Evolutionary conservation across 53 echinoderm and acorn worm genomes (phyloP).

Genomic region (Henricia sp.): DNA sequence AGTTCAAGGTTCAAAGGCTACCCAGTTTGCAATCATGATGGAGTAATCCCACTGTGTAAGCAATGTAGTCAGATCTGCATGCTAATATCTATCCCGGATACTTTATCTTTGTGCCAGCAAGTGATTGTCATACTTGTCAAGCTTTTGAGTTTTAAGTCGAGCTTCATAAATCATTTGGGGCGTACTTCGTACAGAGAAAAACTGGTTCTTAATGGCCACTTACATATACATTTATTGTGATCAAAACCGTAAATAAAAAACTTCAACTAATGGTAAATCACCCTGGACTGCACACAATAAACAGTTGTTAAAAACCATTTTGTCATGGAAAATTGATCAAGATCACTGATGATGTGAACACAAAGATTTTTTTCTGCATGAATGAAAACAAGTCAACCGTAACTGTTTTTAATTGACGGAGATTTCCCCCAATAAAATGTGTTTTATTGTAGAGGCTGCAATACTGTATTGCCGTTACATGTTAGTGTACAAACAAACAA

Average conservation of each 20-base stretch:
- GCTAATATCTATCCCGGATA: neutral
- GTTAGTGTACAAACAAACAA: too few species aligned
- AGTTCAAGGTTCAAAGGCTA: slow-evolving; percentile 30
- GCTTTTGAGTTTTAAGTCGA: neutral
- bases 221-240: slow-evolving; percentile 48
- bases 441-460: too few species aligned
- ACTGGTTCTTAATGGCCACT: slow-evolving; percentile 47
- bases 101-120: slow-evolving; percentile 30
- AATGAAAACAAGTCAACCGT: too few species aligned
- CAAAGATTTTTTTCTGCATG: too few species aligned
- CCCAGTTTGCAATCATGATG: neutral
- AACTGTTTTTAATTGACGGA: too few species aligned
- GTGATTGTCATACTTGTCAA: slow-evolving; percentile 10
- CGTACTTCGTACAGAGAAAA: slow-evolving; percentile 46
- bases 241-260: slow-evolving; percentile 28
- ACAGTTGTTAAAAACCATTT: neutral
- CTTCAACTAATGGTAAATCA: slow-evolving; percentile 16
- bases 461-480: too few species aligned
- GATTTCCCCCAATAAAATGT: too few species aligned
- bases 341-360: too few species aligned
- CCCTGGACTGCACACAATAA: neutral
- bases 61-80: neutral
- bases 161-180: slow-evolving; percentile 51
- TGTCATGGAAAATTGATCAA: neutral
- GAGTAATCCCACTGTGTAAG: neutral